These are phyloP conservation scores for Nycteola revayana DNA, from an alignment of 2,888 invertebrate genomes.

Conservation along the genomic window DNA sequence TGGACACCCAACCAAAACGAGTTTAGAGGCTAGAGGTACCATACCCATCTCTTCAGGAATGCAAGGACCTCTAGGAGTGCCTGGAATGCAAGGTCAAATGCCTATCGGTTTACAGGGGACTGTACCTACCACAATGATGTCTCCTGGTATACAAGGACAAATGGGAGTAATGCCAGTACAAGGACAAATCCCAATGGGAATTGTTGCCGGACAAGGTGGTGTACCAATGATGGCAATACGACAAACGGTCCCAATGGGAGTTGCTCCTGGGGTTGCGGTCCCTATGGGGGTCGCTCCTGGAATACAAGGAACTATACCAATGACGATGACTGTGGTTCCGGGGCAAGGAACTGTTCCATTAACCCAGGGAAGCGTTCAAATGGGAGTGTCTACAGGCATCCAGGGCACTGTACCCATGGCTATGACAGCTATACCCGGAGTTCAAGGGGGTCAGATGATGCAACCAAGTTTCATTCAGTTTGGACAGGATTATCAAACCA, in stretches of 20 bases:
- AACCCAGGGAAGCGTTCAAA: not conserved
- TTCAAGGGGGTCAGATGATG: slow-evolving; percentile 2
- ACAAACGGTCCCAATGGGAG: slow-evolving; percentile 4
- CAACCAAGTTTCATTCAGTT: not conserved
- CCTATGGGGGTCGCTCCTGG: slow-evolving; percentile 7
- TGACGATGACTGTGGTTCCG: not conserved
- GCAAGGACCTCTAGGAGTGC: not conserved
- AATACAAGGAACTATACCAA: slow-evolving; percentile 10
- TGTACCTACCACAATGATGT: not conserved
- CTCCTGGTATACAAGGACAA: slow-evolving; percentile 9
- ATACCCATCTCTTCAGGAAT: not conserved
- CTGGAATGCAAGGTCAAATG: not conserved
- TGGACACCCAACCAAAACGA: slow-evolving; percentile 2
- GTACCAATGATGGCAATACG: too few relatives aligned
- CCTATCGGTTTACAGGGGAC: too few relatives aligned
- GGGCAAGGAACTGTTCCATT: not conserved
- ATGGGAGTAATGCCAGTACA: slow-evolving; percentile 14
- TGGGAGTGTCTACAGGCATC: too few relatives aligned
- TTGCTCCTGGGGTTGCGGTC: not conserved
- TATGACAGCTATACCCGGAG: not conserved
- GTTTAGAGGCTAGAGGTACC: not conserved
- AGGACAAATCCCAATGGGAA: slow-evolving; percentile 3
- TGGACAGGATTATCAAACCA: slow-evolving; percentile 12
- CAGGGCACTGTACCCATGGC: not conserved
- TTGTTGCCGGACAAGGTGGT: not conserved